A percentile compares a stretch with the other conserved stretches of the same genome.
These are phyloP conservation scores for Cosmorhoe ocellata DNA, from an alignment of 2,888 invertebrate genomes.

Conservation along the genomic window DNA sequence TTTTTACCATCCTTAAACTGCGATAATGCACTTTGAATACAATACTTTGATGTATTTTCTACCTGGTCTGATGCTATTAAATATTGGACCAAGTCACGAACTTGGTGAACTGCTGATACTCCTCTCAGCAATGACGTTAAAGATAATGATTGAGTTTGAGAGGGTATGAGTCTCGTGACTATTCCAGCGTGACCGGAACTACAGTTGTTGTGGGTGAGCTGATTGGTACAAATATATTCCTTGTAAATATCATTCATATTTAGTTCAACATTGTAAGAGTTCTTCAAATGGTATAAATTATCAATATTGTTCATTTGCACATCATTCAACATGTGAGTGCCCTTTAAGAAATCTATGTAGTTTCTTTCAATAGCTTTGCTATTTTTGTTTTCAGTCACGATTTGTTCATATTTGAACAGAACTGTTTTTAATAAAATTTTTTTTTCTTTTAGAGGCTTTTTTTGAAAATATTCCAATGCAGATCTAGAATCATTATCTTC, in stretches of 20 bases:
- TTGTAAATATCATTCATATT: slow-evolving; percentile 59
- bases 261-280: slow-evolving; percentile 57
- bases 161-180: slow-evolving; percentile 52
- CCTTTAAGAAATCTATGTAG: slow-evolving; percentile 75
- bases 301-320: slow-evolving; percentile 58
- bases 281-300: slow-evolving; percentile 69
- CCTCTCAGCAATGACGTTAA: slow-evolving; percentile 55
- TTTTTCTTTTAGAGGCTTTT: slow-evolving; percentile 53
- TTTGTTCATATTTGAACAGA: slow-evolving; percentile 67
- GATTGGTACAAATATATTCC: slow-evolving; percentile 47
- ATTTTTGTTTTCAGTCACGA: slow-evolving; percentile 49
- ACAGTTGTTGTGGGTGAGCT: slow-evolving; percentile 31
- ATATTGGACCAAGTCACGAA: slow-evolving; percentile 61
- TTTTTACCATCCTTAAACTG: slow-evolving; percentile 62
- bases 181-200: slow-evolving; percentile 56
- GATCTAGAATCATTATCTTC: slow-evolving; percentile 62
- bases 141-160: slow-evolving; percentile 46
- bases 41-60: slow-evolving; percentile 18
- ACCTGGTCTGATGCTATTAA: slow-evolving; percentile 44
- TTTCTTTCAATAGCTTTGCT: slow-evolving; percentile 61
- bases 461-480: slow-evolving; percentile 64
- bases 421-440: slow-evolving; percentile 57
- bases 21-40: slow-evolving; percentile 36
- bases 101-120: slow-evolving; percentile 57
- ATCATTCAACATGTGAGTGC: slow-evolving; percentile 53